These are phyloP conservation scores for Drosophila eugracilis DNA, from an alignment of 1,140 invertebrate species.

Conservation along the genomic window DNA sequence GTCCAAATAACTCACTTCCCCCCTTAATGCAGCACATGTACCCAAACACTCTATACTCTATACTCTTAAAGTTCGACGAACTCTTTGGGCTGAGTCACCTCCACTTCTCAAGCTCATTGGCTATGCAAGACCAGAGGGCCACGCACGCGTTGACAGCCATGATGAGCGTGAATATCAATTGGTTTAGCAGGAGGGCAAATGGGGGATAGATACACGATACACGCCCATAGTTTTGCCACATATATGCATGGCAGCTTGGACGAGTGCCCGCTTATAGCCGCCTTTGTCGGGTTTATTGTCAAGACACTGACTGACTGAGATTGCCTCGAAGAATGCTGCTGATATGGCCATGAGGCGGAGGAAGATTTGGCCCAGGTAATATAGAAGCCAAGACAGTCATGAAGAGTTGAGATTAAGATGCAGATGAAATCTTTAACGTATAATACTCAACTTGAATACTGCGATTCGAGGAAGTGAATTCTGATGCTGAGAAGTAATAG, in stretches of 20 bases:
- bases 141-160: slow-evolving; percentile 68
- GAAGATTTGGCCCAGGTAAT: neutral
- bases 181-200: neutral
- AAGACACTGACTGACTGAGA: slow-evolving; percentile 17
- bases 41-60: neutral
- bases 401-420: neutral
- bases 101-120: slow-evolving; percentile 51
- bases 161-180: slow-evolving; percentile 64
- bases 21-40: slow-evolving; percentile 7
- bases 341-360: slow-evolving; percentile 9
- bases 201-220: neutral
- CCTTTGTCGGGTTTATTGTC: slow-evolving; percentile 50
- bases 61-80: slow-evolving; percentile 60
- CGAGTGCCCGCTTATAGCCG: slow-evolving; percentile 3
- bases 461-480: neutral
- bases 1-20: slow-evolving; percentile 47
- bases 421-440: slow-evolving; percentile 5
- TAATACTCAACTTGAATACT: neutral
- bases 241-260: slow-evolving; percentile 34
- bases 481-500: neutral
- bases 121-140: slow-evolving; percentile 70
- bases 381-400: neutral
- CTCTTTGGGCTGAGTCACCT: slow-evolving; percentile 64
- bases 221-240: slow-evolving; percentile 17
- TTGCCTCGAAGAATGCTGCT: slow-evolving; percentile 28